Evolutionary conservation across 2,888 invertebrate genomes (phyloP), one percentile per base, ranked within the genome.

Genomic region (Scaptomyza parva): DNA sequence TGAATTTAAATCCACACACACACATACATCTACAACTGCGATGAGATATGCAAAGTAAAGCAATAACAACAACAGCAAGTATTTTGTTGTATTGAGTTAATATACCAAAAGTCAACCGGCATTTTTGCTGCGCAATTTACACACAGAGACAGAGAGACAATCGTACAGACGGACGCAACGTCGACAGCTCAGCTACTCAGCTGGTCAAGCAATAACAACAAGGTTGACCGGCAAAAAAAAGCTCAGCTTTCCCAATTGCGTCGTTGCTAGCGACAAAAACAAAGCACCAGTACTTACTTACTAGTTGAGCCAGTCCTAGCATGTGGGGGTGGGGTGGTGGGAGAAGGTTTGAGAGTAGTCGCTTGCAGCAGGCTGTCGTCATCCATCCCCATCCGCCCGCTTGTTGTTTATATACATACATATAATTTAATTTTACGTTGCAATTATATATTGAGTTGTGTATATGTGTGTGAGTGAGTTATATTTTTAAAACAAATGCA

Each of bases 161-260:
- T 37, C 47, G 17, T 8, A 41, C 40, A 45, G 41, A 30, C 47
- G 14, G 39, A 48, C 28, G 28, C 43, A 50, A 39, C 62, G 17
- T 45, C 18, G 28, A 30, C 48, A 12, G 50, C 79, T 85, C 87
- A 83, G 86, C 83, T 79, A 47, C 79, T 85, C 87, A 83, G 86
- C 83, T 79, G 88, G 86, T 76, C 76, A 81, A 81, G 86, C 82
- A 76, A 61, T 51, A 81, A 60, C 70, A 81, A 70, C 70, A 81
- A 70, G 69, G 75, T 61, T 74, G 73, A 64, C 78, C 75, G 74
- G 75, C 70, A 64, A 73, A 28, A 64, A 73, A 28, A 79, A 81
- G 74, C 86, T 86, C 57, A 80, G 82, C 87, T 82, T 87, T 82
- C 85, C 65, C 71, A 82, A 85, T 85, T 82, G 82, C 82, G 87